Conservation (phyloP, 2,888 invertebrate species). For the Drosophila pegasa region DNA sequence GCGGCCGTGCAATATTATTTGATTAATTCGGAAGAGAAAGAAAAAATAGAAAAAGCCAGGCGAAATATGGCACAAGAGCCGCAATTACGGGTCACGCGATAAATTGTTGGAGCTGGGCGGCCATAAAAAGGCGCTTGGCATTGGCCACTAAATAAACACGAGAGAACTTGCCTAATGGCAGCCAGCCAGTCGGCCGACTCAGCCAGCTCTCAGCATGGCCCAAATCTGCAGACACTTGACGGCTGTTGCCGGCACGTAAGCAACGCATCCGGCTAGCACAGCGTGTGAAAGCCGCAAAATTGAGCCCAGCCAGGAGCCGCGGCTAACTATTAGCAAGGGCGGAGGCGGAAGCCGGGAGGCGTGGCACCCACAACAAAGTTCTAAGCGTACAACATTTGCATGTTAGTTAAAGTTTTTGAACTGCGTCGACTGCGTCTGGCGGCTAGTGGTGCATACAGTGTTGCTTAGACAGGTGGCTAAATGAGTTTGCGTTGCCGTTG, state of each 20-base stretch:
- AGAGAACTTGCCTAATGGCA: constrained; percentile 58
- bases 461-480: constrained; percentile 65
- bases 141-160: constrained; percentile 68
- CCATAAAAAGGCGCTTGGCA: constrained; percentile 62
- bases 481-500: constrained; percentile 55
- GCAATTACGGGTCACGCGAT: constrained; percentile 78
- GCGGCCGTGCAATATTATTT: constrained; percentile 59
- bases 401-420: constrained; percentile 40
- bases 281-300: constrained; percentile 33
- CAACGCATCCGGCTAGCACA: constrained; percentile 64
- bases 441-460: constrained; percentile 8
- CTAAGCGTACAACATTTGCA: constrained; percentile 30
- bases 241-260: constrained; percentile 62
- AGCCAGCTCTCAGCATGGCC: constrained; percentile 53
- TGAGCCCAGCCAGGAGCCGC: constrained; percentile 11
- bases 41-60: constrained; percentile 26
- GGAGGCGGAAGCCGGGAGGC: constrained; percentile 41
- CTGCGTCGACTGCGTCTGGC: not conserved
- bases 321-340: constrained; percentile 8
- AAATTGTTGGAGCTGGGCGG: constrained; percentile 17
- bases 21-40: constrained; percentile 66
- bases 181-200: not conserved
- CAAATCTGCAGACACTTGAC: constrained; percentile 74
- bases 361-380: constrained; percentile 65
- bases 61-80: constrained; percentile 58